phyloP scores from a whole-genome alignment of 2,888 invertebrate species.

The Myopa tessellatipennis region DNA sequence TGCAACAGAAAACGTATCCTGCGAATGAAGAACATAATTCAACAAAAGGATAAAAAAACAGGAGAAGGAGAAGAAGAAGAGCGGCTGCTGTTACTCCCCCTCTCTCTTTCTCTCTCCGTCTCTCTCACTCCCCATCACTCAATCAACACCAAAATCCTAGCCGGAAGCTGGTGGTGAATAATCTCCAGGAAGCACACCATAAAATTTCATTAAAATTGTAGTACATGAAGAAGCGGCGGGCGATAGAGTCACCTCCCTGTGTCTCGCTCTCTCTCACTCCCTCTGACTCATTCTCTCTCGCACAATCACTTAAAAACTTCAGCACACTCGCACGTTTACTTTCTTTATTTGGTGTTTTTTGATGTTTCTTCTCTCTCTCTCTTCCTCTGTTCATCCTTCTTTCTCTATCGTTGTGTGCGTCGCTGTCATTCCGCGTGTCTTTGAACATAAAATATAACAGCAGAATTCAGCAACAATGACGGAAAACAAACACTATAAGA shows the following conservation, averaged over 20 bases:
- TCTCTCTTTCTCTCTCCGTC: too few relatives aligned
- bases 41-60: not conserved
- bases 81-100: not conserved
- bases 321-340: too few relatives aligned
- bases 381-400: not conserved
- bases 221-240: not conserved
- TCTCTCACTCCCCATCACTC: not conserved
- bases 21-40: not conserved
- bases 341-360: too few relatives aligned
- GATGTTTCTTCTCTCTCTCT: not conserved
- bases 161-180: conserved; percentile 3
- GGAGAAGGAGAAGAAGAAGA: not conserved
- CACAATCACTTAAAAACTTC: too few relatives aligned
- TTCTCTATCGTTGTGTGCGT: not conserved
- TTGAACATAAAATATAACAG: not conserved
- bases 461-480: not conserved
- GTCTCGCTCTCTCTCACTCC: too few relatives aligned
- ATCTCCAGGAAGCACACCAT: conserved; percentile 11
- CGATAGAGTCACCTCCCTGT: not conserved
- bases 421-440: not conserved
- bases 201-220: conserved; percentile 27
- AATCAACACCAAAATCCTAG: not conserved
- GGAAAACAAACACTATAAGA: too few relatives aligned
- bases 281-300: too few relatives aligned
- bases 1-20: not conserved